Percentiles rank a stretch among this genome's conserved stretches.
Conservation (phyloP, 2,888 invertebrate genomes). For the Drepana falcataria region DNA sequence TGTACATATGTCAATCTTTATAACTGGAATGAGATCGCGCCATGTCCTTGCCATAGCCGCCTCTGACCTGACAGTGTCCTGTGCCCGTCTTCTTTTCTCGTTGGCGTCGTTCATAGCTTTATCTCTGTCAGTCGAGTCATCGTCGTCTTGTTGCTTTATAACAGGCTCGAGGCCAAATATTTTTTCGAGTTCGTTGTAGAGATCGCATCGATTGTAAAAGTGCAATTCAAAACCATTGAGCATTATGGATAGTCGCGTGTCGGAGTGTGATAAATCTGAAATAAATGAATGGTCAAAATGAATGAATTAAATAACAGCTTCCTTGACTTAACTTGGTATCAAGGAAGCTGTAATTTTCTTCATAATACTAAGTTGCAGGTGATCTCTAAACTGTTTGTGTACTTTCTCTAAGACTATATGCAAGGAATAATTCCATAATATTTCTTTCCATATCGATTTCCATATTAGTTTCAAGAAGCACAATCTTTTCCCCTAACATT, state of each 20-base stretch:
- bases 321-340: no score
- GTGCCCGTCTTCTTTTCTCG: conserved; percentile 73
- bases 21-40: conserved; percentile 97
- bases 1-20: conserved; percentile 94
- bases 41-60: conserved; percentile 93
- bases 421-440: no score
- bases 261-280: conserved; percentile 95
- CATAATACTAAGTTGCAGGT: no score
- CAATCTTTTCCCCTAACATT: no score
- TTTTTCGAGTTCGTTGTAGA: conserved; percentile 92
- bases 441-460: no score
- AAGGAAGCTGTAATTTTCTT: no score
- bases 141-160: conserved; percentile 83
- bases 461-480: no score
- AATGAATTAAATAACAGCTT: conserved; percentile 6
- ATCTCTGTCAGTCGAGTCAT: conserved; percentile 74
- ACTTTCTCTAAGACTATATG: no score
- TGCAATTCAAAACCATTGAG: conserved; percentile 97
- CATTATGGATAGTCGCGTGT: conserved; percentile 93
- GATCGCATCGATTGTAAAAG: conserved; percentile 93
- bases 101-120: conserved; percentile 82
- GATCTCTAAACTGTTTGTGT: no score
- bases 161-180: conserved; percentile 90
- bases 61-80: conserved; percentile 81
- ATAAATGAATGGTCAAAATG: conserved; percentile 18